Percentiles rank a stretch among this genome's conserved stretches.
phyloP scores from a whole-genome alignment of 2,797 vertebrate species.

The Limosa lapponica region DNA sequence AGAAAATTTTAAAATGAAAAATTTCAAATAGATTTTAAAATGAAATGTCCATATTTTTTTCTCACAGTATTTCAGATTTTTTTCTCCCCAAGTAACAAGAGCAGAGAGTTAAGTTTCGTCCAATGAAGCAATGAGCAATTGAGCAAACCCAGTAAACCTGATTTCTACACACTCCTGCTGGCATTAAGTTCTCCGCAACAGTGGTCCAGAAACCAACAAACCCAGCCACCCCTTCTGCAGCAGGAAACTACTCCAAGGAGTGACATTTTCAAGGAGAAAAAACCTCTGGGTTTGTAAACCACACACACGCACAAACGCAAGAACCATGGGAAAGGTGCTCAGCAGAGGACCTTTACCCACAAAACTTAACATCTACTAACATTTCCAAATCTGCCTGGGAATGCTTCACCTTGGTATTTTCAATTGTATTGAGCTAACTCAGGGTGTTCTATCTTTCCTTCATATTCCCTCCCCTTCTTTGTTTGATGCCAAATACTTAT shows the following conservation, averaged over 20 bases:
- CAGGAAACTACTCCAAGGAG: background rate
- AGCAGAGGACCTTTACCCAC: background rate
- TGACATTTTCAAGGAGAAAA: background rate
- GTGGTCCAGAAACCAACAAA: background rate
- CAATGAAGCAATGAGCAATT: background rate
- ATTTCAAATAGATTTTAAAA: no score
- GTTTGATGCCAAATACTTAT: background rate
- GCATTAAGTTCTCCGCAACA: background rate
- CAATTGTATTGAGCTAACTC: background rate
- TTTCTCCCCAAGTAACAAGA: background rate
- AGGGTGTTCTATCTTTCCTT: background rate
- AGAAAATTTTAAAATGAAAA: background rate
- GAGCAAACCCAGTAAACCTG: background rate
- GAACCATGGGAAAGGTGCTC: background rate
- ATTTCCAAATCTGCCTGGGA: background rate
- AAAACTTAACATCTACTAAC: background rate
- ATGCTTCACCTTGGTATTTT: background rate
- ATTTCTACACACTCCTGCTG: background rate
- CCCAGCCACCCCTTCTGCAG: background rate
- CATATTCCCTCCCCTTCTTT: background rate
- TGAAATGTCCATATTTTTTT: no score
- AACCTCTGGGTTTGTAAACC: background rate
- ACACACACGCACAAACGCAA: background rate
- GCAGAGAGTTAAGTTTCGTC: background rate
- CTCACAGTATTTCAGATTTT: background rate